Evolutionary conservation across 2,888 invertebrate genomes (phyloP).

Genomic region (Drosophila helvetica): DNA sequence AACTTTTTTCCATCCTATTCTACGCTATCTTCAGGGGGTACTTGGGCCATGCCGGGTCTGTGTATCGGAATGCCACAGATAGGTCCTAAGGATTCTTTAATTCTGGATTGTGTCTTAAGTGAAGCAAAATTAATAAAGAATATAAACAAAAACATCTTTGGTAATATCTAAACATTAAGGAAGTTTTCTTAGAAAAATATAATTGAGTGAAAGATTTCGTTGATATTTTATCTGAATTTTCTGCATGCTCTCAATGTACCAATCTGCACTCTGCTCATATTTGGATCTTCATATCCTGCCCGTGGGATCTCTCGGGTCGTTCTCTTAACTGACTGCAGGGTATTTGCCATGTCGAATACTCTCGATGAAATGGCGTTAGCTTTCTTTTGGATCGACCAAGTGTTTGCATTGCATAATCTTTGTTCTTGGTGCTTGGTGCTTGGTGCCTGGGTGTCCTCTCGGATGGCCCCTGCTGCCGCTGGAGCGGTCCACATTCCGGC

Average conservation of each 20-base stretch:
- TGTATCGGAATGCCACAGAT: not conserved
- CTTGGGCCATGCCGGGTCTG: not conserved
- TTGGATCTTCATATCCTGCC: no score
- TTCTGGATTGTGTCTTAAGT: no score
- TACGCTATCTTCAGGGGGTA: not conserved
- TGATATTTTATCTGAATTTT: no score
- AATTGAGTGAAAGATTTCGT: no score
- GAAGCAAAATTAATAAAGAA: no score
- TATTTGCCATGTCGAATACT: constrained; percentile 14
- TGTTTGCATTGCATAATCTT: constrained; percentile 78
- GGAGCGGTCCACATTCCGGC: constrained; percentile 82
- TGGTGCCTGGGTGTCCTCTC: constrained; percentile 56
- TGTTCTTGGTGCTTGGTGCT: constrained; percentile 48
- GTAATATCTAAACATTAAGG: no score
- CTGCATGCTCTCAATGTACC: no score
- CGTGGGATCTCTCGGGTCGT: no score
- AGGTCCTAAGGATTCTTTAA: not conserved
- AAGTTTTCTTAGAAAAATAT: no score
- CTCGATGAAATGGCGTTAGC: not conserved
- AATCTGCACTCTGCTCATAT: no score
- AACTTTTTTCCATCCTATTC: constrained; percentile 52
- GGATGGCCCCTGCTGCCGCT: constrained; percentile 33
- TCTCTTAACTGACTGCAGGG: not conserved
- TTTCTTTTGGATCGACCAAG: constrained; percentile 45
- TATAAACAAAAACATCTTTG: no score